Percentiles rank a stretch among this genome's conserved stretches.
Conservation (phyloP, 2,888 invertebrate species). For the Chloroclysta siterata region DNA sequence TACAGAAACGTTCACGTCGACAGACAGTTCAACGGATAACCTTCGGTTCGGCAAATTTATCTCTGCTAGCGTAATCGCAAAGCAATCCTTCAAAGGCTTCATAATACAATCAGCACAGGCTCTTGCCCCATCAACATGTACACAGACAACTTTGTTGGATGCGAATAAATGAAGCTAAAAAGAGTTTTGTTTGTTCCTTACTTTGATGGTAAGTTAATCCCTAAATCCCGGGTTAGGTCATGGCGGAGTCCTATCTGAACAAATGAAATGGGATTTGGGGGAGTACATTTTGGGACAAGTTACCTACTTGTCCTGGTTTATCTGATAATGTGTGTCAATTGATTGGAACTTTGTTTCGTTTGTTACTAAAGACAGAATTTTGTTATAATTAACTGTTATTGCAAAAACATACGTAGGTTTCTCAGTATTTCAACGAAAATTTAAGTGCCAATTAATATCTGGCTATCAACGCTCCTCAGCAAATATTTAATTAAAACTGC, state of each 20-base stretch:
- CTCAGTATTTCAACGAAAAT: no score
- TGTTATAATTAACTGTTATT: no score
- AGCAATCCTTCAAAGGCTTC: constrained; percentile 10
- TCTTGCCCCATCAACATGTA: constrained; percentile 3
- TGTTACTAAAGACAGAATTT: background rate
- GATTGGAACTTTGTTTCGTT: background rate
- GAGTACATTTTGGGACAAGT: constrained; percentile 18
- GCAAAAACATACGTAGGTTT: no score
- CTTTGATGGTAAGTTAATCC: constrained; percentile 37
- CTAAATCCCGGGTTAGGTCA: constrained; percentile 29
- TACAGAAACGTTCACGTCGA: constrained; percentile 31
- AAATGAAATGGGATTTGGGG: constrained; percentile 24
- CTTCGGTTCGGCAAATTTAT: constrained; percentile 24
- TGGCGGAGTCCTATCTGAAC: constrained; percentile 28
- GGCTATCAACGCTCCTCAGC: no score
- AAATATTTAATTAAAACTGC: no score
- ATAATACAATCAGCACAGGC: constrained; percentile 9
- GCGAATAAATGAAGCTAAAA: constrained; percentile 15
- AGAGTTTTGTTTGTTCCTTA: constrained; percentile 30
- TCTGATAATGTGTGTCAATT: background rate
- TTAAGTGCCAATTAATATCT: no score
- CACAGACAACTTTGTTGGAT: constrained; percentile 23
- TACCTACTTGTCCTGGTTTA: constrained; percentile 16
- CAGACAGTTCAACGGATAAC: constrained; percentile 36
- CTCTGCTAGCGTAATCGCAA: constrained; percentile 10